Base-by-base conservation (phyloP, 53 echinoderm and acorn worm genomes). In the Stichopus horrens region DNA sequence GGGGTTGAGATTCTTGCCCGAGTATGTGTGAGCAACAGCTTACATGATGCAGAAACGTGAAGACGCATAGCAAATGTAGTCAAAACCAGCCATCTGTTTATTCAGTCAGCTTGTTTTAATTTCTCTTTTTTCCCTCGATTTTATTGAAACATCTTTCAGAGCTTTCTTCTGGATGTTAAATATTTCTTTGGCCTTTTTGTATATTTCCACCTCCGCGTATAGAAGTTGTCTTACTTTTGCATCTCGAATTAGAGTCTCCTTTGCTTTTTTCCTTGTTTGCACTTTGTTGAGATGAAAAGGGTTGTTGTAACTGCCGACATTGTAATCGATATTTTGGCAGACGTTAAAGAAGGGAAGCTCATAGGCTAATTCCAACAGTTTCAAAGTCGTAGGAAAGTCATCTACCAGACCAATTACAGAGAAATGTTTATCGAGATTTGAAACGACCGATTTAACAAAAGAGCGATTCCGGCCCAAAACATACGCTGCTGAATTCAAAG, bases 391-490 rank as follows among this genome's bases (percentile, higher is more conserved):
- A 7, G 85, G 67, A 63, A 85, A 58, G 66, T 85, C 85, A 52
- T 85, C 85, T 6, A 65, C 22, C 60, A 85, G 67, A 16, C 85
- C 85, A 23, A 85, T 66, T 37, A 85, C 66, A 85, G 85, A 85
- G 85, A 85, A 85, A 67, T 85, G 85, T 52, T 85, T 85, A 18
- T 85, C 85, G 5, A 85, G 85, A 66, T 59, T 85, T 5, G 37
- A 5, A 67, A 85, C 85, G 5, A 85, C 37, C 10, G 85, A 85
- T 7, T 85, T 52, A 9, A 85, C 85, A 53, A 58, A 85, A 23
- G 52, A 66, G 22, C 7, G 52, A 52, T 85, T 85, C 52, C 18
- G 13, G 63, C 85, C 52, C 23, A 85, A 37, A 53, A 9, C 23
- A 16, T 85, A 85, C 9, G 85, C 85, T 83, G 57, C 83, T 18